Evolutionary conservation across 1,140 invertebrate genomes (phyloP), one percentile per base, ranked within the genome.

Genomic region (Bacillus rossius): DNA sequence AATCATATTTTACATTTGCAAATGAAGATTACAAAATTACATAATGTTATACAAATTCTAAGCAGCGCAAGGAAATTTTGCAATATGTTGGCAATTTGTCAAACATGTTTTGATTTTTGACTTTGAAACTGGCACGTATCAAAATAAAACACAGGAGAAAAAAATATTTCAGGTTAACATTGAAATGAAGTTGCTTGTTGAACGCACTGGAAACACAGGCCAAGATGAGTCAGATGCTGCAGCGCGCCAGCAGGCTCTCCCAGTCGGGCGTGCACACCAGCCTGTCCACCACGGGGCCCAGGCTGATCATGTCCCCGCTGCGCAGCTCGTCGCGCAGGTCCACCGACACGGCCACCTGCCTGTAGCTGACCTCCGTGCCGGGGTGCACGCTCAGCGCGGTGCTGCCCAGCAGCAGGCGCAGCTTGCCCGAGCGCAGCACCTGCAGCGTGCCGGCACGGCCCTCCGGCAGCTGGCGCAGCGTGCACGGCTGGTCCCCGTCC

Each of bases 381-480:
- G 71, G 61, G 25, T 70, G 64, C 61, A 83, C 72, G 67, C 82
- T 79, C 61, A 81, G 81, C 2, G 68, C 63, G 0, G 77, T 77
- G 40, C 80, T 75, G 0, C 81, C 81, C 0, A 83, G 66, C 2
- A 71, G 54, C 8, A 83, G 64, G 49, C 76, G 78, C 34, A 79
- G 73, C 40, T 77, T 75, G 1, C 81, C 81, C 0, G 81, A 83
- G 16, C 74, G 74, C 61, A 78, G 76, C 1, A 81, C 67, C 37
- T 76, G 64, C 47, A 83, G 67, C 64, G 77, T 81, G 3, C 81
- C 81, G 43, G 82, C 79, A 54, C 73, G 74, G 1, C 81, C 81
- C 50, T 83, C 81, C 58, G 79, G 76, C 59, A 82, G 56, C 53
- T 75, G 69, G 1, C 65, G 48, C 25, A 78, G 57, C 1, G 68